Evolutionary conservation across 2,797 vertebrate species (phyloP), one percentile per base, ranked within the genome.

Genomic region (Enteromius thamalakanensis): DNA sequence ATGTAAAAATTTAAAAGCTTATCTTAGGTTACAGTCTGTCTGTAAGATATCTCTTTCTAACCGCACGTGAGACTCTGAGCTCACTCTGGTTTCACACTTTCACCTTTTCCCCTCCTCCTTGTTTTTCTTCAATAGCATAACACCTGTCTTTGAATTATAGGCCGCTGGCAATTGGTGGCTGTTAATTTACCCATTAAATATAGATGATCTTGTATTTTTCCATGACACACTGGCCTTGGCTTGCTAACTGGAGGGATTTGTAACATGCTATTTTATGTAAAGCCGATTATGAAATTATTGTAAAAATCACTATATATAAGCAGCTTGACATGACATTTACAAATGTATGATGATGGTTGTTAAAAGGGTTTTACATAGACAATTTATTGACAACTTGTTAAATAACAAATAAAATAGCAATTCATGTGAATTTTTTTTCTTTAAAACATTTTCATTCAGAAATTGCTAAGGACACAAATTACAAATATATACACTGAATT

Each of bases 1-100:
- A 76, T 69, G 37, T 82, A 82, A 82, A 82, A 82, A 15, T 67
- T 78, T 75, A 77, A 83, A 80, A 77, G 69, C 64, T 26, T 58
- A 37, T 72, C 69, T 88, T 62, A 68, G 37, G 67, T 88, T 85
- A 77, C 85, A 84, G 55, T 62, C 55, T 29, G 37, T 79, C 68
- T 85, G 65, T 74, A 76, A 49, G 69, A 51, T 81, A 79, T 87
- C 87, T 83, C 29, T 85, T 84, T 81, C 81, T 79, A 65, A 34
- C 29, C 9, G 37, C 47, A 84, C 71, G 32, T 79, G 69, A 85
- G 62, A 80, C 82, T 51, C 23, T 21, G 70, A 21, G 26, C 45
- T 45, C 10, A 17, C 19, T 32, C 74, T 83, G 49, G 71, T 83
- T 81, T 75, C 77, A 76, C 81, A 81, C 67, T 77, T 67, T 81